These are phyloP conservation scores for Melieria omissa DNA, from an alignment of 2,888 invertebrate species.

Conservation along the genomic window DNA sequence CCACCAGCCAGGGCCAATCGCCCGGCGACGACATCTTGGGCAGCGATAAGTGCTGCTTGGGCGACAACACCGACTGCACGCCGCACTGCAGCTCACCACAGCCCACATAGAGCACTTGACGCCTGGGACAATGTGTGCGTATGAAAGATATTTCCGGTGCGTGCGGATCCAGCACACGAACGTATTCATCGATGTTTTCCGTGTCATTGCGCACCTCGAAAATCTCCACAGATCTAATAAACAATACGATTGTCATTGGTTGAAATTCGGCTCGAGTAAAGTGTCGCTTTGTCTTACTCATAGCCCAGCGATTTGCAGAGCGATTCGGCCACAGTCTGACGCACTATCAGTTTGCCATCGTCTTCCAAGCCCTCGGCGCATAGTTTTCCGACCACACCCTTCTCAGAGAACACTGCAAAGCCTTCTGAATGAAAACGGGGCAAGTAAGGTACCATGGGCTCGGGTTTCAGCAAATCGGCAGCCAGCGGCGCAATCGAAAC, in stretches of 20 bases:
- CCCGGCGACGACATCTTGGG: conserved; percentile 81
- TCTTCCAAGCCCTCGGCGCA: conserved; percentile 83
- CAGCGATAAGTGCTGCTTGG: conserved; percentile 67
- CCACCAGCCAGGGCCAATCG: conserved; percentile 94
- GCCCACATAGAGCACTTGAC: conserved; percentile 81
- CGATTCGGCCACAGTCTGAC: conserved; percentile 79
- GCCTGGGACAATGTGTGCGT: conserved; percentile 78
- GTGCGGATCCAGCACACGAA: conserved; percentile 83
- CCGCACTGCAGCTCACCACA: conserved; percentile 84
- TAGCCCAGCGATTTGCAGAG: conserved; percentile 82
- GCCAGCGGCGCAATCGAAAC: conserved; percentile 82
- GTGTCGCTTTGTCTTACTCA: conserved; percentile 70
- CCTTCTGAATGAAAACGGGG: conserved; percentile 79
- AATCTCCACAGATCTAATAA: conserved; percentile 74
- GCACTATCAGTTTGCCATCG: conserved; percentile 67
- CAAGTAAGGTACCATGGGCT: conserved; percentile 76
- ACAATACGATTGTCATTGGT: background rate
- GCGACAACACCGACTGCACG: conserved; percentile 70
- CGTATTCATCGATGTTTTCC: conserved; percentile 75
- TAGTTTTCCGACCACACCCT: conserved; percentile 81
- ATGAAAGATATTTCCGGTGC: conserved; percentile 85
- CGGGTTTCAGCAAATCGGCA: conserved; percentile 72
- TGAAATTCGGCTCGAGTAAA: background rate
- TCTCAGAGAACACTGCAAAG: conserved; percentile 87
- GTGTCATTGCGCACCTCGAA: conserved; percentile 76